Percentiles rank a stretch among this genome's conserved stretches.
Evolutionary conservation across 2,797 vertebrate genomes (phyloP).

Genomic region (Hoplostethus atlanticus): DNA sequence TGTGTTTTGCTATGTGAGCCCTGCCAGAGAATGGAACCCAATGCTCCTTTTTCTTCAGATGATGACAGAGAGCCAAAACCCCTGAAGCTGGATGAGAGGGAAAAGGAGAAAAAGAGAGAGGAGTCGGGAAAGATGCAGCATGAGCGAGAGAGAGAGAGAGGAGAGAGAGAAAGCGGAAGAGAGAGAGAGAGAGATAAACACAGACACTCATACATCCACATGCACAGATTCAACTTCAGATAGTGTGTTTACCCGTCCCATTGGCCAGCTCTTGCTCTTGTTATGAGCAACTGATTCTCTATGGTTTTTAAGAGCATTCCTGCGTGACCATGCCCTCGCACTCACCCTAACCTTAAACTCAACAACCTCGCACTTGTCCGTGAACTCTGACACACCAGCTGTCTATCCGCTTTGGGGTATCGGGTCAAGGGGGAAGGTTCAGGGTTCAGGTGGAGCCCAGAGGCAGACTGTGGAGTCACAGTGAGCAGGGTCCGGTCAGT

Average conservation of each 20-base stretch:
- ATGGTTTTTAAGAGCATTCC: constrained; percentile 57
- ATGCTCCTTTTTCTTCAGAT: constrained; percentile 56
- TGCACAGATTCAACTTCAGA: constrained; percentile 56
- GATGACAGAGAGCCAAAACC: constrained; percentile 76
- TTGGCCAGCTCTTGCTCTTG: constrained; percentile 30
- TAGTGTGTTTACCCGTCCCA: constrained; percentile 50
- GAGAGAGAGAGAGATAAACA: constrained; percentile 18
- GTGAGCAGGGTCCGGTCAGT: constrained; percentile 66
- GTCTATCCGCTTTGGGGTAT: constrained; percentile 9
- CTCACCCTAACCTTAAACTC: constrained; percentile 40
- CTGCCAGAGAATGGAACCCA: constrained; percentile 74
- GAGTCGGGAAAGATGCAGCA: constrained; percentile 7
- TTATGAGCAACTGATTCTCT: constrained; percentile 51
- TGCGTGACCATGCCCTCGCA: constrained; percentile 16
- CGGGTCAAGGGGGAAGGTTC: constrained; percentile 58
- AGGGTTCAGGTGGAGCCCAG: constrained; percentile 41
- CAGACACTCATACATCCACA: constrained; percentile 13
- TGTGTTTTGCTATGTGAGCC: constrained; percentile 72
- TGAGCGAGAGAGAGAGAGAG: constrained; percentile 44
- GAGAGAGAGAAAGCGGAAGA: neutral
- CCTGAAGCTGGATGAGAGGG: constrained; percentile 51
- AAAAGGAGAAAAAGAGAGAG: constrained; percentile 15
- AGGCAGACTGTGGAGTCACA: constrained; percentile 76
- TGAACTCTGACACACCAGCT: constrained; percentile 41
- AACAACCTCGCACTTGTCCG: constrained; percentile 21